Evolutionary conservation across 2,888 invertebrate genomes (phyloP).

Genomic region (Platycheirus albimanus): DNA sequence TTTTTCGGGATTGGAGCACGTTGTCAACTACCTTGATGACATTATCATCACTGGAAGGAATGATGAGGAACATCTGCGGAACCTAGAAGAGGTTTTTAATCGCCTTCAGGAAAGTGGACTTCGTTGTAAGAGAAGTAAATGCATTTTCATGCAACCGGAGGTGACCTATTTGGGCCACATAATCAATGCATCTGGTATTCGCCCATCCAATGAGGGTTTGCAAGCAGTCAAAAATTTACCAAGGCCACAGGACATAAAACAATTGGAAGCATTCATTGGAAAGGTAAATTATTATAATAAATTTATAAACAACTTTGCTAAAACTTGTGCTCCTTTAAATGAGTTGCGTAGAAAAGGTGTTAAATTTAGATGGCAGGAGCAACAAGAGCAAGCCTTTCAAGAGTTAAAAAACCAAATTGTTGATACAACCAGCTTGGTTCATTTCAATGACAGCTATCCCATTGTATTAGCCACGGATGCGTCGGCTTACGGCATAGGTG

Average conservation of each 20-base stretch:
- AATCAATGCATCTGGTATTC: slow-evolving; percentile 39
- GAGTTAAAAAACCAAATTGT: slow-evolving; percentile 73
- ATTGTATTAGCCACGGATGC: slow-evolving; percentile 22
- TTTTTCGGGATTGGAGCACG: slow-evolving; percentile 76
- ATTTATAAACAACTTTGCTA: slow-evolving; percentile 2
- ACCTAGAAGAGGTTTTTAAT: slow-evolving; percentile 72
- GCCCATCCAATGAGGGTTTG: slow-evolving; percentile 50
- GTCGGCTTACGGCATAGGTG: slow-evolving; percentile 21
- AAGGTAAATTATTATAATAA: slow-evolving; percentile 77
- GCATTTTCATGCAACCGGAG: slow-evolving; percentile 75
- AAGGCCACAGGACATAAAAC: slow-evolving; percentile 46
- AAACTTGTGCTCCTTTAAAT: slow-evolving; percentile 23
- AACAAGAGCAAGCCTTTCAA: slow-evolving; percentile 74
- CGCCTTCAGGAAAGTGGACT: too few relatives aligned
- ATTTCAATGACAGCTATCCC: slow-evolving; percentile 13
- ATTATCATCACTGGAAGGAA: slow-evolving; percentile 75
- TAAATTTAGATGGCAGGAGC: slow-evolving; percentile 65
- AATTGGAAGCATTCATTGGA: slow-evolving; percentile 76
- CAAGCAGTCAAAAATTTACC: slow-evolving; percentile 20
- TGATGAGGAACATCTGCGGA: slow-evolving; percentile 73
- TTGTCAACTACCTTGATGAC: slow-evolving; percentile 76
- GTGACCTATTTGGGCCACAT: slow-evolving; percentile 75
- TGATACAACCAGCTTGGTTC: slow-evolving; percentile 10
- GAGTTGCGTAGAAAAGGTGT: slow-evolving; percentile 20
- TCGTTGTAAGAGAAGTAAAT: too few relatives aligned